These are phyloP conservation scores for Serinus canaria DNA, from an alignment of 2,113 vertebrate genomes.

Conservation along the genomic window DNA sequence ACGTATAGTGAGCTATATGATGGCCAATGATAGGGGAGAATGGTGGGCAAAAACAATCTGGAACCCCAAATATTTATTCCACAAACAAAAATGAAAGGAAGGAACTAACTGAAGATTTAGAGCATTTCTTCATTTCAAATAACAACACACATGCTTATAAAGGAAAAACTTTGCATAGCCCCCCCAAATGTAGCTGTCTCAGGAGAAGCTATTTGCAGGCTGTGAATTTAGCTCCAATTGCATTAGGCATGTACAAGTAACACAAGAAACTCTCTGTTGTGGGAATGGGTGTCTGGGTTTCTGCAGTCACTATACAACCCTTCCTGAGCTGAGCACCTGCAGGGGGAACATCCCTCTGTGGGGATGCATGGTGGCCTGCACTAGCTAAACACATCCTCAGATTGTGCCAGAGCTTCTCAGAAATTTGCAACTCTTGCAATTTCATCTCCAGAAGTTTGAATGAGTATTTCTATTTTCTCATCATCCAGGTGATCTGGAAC, in stretches of 20 bases:
- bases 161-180: constrained; percentile 5
- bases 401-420: neutral
- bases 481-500: neutral
- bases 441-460: neutral
- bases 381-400: neutral
- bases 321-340: neutral
- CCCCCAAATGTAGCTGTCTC: neutral
- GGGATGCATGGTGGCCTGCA: neutral
- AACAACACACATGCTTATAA: neutral
- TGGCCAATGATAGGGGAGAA: neutral
- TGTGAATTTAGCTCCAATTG: neutral
- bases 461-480: neutral
- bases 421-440: neutral
- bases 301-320: neutral
- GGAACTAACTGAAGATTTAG: neutral
- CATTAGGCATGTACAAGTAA: neutral
- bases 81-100: constrained; percentile 28
- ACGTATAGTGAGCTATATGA: neutral
- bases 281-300: neutral
- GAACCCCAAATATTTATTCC: neutral
- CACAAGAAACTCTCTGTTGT: neutral
- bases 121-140: constrained; percentile 36
- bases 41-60: neutral
- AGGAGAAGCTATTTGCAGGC: neutral
- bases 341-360: neutral